Evolutionary conservation across 2,888 invertebrate genomes (phyloP).

Genomic region (Scaptomyza parva): DNA sequence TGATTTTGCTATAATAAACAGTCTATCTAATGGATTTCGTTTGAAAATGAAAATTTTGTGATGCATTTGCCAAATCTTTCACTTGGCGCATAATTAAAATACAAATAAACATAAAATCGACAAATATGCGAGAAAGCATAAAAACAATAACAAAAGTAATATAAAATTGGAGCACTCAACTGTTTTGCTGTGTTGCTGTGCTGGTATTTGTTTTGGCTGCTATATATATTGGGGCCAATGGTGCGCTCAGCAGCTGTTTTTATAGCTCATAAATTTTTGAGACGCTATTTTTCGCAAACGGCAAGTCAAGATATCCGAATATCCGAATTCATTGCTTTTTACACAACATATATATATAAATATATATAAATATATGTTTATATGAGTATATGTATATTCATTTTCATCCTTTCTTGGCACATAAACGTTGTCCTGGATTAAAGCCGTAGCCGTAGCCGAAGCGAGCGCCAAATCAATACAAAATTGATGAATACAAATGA

Average conservation of each 20-base stretch:
- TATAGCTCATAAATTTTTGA: conserved; percentile 80
- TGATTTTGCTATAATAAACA: not conserved
- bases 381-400: conserved; percentile 11
- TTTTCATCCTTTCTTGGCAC: conserved; percentile 68
- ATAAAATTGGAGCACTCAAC: conserved; percentile 63
- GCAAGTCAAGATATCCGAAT: conserved; percentile 64
- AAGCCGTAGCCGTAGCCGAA: not conserved
- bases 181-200: conserved; percentile 27
- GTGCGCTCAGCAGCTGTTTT: conserved; percentile 65
- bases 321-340: conserved; percentile 71
- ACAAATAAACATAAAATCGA: conserved; percentile 54
- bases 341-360: conserved; percentile 30
- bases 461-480: conserved; percentile 66
- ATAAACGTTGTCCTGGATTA: conserved; percentile 45
- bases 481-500: conserved; percentile 81
- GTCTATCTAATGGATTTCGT: not conserved
- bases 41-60: not conserved
- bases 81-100: conserved; percentile 66
- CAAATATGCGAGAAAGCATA: conserved; percentile 62
- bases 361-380: not conserved
- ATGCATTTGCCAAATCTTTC: conserved; percentile 20
- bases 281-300: conserved; percentile 55
- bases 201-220: conserved; percentile 15
- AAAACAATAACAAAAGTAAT: conserved; percentile 77
- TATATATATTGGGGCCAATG: conserved; percentile 6